A percentile compares a stretch with the other conserved stretches of the same genome.
Evolutionary conservation across 2,888 invertebrate species (phyloP).

Genomic region (Drosophila barbarae): DNA sequence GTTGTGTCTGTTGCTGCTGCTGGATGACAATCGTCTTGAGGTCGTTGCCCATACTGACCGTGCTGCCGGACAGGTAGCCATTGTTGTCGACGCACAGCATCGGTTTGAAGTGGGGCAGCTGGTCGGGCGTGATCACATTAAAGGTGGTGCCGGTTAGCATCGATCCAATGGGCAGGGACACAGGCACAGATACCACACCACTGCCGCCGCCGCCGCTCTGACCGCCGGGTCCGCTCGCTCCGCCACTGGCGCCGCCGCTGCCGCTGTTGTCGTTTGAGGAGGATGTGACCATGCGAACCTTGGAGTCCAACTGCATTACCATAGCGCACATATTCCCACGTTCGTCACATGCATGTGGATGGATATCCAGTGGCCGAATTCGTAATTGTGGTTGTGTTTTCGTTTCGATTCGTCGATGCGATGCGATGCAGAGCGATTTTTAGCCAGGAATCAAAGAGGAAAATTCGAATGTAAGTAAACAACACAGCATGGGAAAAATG

Average conservation of each 20-base stretch:
- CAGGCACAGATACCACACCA: constrained; percentile 78
- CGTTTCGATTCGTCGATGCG: constrained; percentile 15
- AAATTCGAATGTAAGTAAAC: constrained; percentile 73
- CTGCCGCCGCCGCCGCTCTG: constrained; percentile 21
- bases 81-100: constrained; percentile 93
- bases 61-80: constrained; percentile 86
- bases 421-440: constrained; percentile 41
- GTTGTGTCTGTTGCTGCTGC: constrained; percentile 76
- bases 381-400: constrained; percentile 21
- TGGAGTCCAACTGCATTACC: constrained; percentile 76
- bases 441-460: constrained; percentile 58
- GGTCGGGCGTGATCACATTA: constrained; percentile 92
- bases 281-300: constrained; percentile 78
- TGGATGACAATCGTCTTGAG: constrained; percentile 89
- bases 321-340: constrained; percentile 63
- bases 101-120: constrained; percentile 90
- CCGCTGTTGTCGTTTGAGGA: constrained; percentile 77
- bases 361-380: constrained; percentile 23
- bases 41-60: constrained; percentile 84
- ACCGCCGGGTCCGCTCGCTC: constrained; percentile 30
- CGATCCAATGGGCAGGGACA: constrained; percentile 86
- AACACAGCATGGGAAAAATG: constrained; percentile 73
- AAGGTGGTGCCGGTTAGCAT: constrained; percentile 90
- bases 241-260: constrained; percentile 58
- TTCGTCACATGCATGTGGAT: constrained; percentile 50